Conservation (phyloP, 1,140 invertebrate species). For the Cephus cinctus region DNA sequence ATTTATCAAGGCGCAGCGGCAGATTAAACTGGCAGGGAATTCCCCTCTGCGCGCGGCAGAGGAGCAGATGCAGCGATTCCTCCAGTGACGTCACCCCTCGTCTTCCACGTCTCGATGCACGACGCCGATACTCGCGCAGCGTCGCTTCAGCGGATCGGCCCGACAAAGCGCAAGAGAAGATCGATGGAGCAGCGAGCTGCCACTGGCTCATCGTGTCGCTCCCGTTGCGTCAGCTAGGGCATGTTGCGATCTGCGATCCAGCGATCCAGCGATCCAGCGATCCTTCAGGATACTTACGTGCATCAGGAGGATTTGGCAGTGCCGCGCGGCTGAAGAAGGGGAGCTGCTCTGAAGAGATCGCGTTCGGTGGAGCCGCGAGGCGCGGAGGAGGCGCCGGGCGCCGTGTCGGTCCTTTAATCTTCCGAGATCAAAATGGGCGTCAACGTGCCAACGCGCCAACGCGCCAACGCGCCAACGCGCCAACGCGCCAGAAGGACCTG, state of each 20-base stretch:
- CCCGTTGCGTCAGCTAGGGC: neutral
- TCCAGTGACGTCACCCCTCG: too few relatives aligned
- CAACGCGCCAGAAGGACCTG: conserved; percentile 32
- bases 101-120: too few relatives aligned
- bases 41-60: neutral
- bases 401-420: conserved; percentile 47
- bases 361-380: neutral
- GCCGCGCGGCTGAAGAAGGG: conserved; percentile 11
- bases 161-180: too few relatives aligned
- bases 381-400: conserved; percentile 15
- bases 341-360: conserved; percentile 1
- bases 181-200: too few relatives aligned
- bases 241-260: too few relatives aligned
- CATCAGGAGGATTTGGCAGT: conserved; percentile 6
- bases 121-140: too few relatives aligned
- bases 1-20: too few relatives aligned
- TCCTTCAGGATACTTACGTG: conserved; percentile 31
- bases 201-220: too few relatives aligned
- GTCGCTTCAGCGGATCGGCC: too few relatives aligned
- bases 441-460: conserved; percentile 17
- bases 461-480: conserved; percentile 26
- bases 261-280: too few relatives aligned
- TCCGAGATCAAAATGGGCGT: conserved; percentile 47
- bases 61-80: too few relatives aligned
- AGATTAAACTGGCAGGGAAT: neutral